Conservation (phyloP, 2,888 invertebrate species). For the Oeneis ivallda region DNA sequence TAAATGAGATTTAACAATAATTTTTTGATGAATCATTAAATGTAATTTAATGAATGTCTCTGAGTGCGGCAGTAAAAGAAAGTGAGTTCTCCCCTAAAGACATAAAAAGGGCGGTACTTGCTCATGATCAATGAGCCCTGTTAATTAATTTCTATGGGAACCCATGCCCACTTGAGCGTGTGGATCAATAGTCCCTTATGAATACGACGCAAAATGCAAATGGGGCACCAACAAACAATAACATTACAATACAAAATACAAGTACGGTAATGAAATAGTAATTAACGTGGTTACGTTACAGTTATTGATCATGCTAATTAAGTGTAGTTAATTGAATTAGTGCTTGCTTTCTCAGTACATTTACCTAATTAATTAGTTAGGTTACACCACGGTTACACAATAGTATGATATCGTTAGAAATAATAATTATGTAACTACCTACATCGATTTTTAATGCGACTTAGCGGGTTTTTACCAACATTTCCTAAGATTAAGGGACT, state of each 20-base stretch:
- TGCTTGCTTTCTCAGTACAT: constrained; percentile 1
- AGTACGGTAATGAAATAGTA: constrained; percentile 7
- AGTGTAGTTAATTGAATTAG: constrained; percentile 1
- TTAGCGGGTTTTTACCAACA: too few species aligned
- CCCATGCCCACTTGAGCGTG: constrained; percentile 1
- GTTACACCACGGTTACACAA: neutral
- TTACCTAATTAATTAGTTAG: constrained; percentile 1
- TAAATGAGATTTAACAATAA: too few species aligned
- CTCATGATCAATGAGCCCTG: constrained; percentile 13
- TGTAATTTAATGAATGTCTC: too few species aligned
- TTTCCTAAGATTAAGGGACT: too few species aligned
- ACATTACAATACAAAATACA: neutral
- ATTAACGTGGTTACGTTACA: constrained; percentile 1
- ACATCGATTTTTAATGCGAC: neutral
- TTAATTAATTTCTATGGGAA: constrained; percentile 16
- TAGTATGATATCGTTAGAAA: too few species aligned
- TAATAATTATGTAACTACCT: too few species aligned
- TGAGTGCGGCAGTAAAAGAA: too few species aligned
- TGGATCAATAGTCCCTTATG: neutral
- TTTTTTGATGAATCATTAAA: too few species aligned
- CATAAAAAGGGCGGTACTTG: neutral
- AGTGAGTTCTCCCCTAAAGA: neutral
- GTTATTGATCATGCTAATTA: constrained; percentile 8
- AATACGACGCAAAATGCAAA: neutral
- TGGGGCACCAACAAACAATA: neutral